These are phyloP conservation scores for Dysidea cf. avara DNA, from an alignment of 37 sponge, comb jelly and placozoan genomes.

Conservation along the genomic window DNA sequence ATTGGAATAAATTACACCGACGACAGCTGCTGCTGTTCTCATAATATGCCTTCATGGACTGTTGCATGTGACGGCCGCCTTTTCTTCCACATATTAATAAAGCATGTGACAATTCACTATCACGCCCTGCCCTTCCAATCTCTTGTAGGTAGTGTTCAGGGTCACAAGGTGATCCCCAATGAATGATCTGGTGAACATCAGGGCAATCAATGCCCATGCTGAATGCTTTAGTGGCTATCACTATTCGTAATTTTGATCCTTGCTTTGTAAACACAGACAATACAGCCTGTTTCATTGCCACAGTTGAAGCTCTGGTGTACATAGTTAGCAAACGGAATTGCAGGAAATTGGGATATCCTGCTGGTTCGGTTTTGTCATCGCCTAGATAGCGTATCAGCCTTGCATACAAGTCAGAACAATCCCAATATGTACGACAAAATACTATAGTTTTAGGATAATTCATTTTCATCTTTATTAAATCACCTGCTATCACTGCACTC, in stretches of 20 bases:
- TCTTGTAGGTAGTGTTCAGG: too few relatives aligned
- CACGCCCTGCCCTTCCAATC: constrained; percentile 43
- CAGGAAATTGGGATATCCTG: constrained; percentile 3
- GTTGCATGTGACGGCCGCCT: too few relatives aligned
- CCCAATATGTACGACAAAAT: constrained; percentile 7
- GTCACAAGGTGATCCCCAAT: constrained; percentile 23
- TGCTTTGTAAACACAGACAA: constrained; percentile 16
- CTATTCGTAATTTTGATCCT: background rate
- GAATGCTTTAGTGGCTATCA: too few relatives aligned
- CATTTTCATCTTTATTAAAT: too few relatives aligned
- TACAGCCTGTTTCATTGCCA: constrained; percentile 8
- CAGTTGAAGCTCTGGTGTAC: constrained; percentile 16
- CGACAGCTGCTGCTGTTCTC: too few relatives aligned
- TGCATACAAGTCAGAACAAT: constrained; percentile 18
- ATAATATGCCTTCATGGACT: too few relatives aligned
- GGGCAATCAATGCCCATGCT: too few relatives aligned
- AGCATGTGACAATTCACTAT: too few relatives aligned
- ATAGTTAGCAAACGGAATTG: constrained; percentile 20
- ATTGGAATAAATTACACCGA: too few relatives aligned
- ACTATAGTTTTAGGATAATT: constrained; percentile 40
- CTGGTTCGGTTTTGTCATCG: constrained; percentile 21
- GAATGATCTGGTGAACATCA: constrained; percentile 18
- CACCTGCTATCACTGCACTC: too few relatives aligned
- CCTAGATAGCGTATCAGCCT: constrained; percentile 1
- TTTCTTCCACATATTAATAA: too few relatives aligned